Percentiles rank a stretch among this genome's conserved stretches.
Conservation (phyloP, 2,113 vertebrate genomes). For the Lampris megalopsis region DNA sequence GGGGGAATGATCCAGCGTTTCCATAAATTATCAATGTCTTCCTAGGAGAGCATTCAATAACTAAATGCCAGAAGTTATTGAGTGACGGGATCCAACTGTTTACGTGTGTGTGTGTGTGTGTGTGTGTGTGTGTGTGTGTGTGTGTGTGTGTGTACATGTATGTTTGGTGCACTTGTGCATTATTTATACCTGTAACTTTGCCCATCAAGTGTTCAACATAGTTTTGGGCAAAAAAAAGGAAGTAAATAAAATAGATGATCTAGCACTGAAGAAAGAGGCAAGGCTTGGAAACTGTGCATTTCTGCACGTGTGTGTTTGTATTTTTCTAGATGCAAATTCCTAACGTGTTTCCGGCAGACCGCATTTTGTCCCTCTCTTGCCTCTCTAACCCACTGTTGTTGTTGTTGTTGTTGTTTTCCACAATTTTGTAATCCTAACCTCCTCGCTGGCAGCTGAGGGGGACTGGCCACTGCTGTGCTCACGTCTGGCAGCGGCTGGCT, state of each 20-base stretch:
- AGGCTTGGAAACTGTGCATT: background rate
- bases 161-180: background rate
- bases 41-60: constrained; percentile 71
- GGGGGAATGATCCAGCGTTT: constrained; percentile 57
- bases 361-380: background rate
- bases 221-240: too few species aligned
- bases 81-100: constrained; percentile 64
- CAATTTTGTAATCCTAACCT: constrained; percentile 20
- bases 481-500: constrained; percentile 41
- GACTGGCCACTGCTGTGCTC: constrained; percentile 41
- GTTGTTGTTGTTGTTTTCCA: background rate
- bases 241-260: too few species aligned
- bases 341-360: background rate
- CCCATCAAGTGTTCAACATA: background rate
- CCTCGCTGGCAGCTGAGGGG: constrained; percentile 25
- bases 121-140: constrained; percentile 25
- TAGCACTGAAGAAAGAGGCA: background rate
- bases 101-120: constrained; percentile 2
- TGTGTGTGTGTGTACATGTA: constrained; percentile 12
- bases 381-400: background rate
- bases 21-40: constrained; percentile 76
- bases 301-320: background rate
- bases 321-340: background rate
- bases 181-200: background rate
- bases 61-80: constrained; percentile 70